These are phyloP conservation scores for Channa striata DNA, from an alignment of 2,797 vertebrate species.

Conservation along the genomic window DNA sequence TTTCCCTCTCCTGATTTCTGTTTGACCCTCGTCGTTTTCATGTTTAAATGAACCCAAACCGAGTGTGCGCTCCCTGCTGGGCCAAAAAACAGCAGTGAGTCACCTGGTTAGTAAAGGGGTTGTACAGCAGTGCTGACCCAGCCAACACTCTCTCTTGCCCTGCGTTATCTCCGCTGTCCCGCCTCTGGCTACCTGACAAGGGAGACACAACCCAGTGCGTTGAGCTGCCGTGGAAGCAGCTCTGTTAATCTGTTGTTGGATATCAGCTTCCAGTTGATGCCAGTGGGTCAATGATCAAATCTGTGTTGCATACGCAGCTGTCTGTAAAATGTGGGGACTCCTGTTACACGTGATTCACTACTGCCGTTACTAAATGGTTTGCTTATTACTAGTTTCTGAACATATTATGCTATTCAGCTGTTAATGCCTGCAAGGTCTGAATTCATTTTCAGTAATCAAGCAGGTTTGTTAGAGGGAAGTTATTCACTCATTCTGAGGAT, in stretches of 20 bases:
- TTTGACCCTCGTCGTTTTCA: constrained; percentile 54
- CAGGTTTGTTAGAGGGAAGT: constrained; percentile 40
- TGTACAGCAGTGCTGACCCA: constrained; percentile 58
- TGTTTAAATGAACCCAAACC: constrained; percentile 61
- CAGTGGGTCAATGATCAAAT: constrained; percentile 45
- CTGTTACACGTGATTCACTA: constrained; percentile 45
- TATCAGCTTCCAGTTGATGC: constrained; percentile 49
- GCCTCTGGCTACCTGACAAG: constrained; percentile 57
- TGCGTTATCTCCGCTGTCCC: constrained; percentile 63
- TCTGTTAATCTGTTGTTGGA: constrained; percentile 48
- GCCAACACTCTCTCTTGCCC: constrained; percentile 52
- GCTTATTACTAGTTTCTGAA: constrained; percentile 42
- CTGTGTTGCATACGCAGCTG: constrained; percentile 29
- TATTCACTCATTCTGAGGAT: constrained; percentile 15
- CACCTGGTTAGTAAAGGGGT: constrained; percentile 61
- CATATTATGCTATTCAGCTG: constrained; percentile 33
- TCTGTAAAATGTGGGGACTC: constrained; percentile 28
- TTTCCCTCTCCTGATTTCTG: constrained; percentile 1
- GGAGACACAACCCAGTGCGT: constrained; percentile 27
- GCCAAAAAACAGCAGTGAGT: constrained; percentile 50
- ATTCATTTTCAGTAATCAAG: constrained; percentile 52
- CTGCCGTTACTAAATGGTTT: constrained; percentile 49
- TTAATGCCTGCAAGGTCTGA: constrained; percentile 29
- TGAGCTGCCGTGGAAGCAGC: constrained; percentile 45
- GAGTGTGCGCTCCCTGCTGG: constrained; percentile 28